These are phyloP conservation scores for Ridgeia piscesae DNA, from an alignment of 1,140 invertebrate species.

Conservation along the genomic window DNA sequence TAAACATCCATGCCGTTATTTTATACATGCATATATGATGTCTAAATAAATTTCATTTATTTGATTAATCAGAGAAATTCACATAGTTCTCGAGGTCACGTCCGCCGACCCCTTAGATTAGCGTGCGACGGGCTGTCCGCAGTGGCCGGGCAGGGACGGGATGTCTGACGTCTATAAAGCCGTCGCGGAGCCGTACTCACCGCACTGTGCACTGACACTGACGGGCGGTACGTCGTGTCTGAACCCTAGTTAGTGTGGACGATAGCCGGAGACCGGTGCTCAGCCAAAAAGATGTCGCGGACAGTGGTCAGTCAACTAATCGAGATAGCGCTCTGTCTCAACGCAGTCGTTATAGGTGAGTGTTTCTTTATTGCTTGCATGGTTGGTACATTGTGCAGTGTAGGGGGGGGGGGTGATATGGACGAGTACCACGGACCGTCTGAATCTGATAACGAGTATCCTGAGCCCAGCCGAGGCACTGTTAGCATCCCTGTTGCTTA, in stretches of 20 bases:
- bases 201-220: not conserved
- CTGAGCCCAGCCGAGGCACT: too few species aligned
- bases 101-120: not conserved
- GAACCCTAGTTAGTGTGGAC: not conserved
- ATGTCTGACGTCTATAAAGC: not conserved
- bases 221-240: not conserved
- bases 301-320: not conserved
- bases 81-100: not conserved
- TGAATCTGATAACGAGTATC: not conserved
- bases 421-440: not conserved
- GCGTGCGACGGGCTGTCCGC: too few species aligned
- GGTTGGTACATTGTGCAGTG: not conserved
- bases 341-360: not conserved
- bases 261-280: not conserved
- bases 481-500: too few species aligned
- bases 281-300: not conserved
- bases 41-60: too few species aligned
- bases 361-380: not conserved
- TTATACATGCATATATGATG: too few species aligned
- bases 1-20: too few species aligned
- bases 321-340: not conserved
- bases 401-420: not conserved
- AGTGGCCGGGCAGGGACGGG: too few species aligned
- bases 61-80: too few species aligned
- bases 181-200: not conserved